These are phyloP conservation scores for Trichonephila clavipes DNA, from an alignment of 1,140 invertebrate species.

Conservation along the genomic window DNA sequence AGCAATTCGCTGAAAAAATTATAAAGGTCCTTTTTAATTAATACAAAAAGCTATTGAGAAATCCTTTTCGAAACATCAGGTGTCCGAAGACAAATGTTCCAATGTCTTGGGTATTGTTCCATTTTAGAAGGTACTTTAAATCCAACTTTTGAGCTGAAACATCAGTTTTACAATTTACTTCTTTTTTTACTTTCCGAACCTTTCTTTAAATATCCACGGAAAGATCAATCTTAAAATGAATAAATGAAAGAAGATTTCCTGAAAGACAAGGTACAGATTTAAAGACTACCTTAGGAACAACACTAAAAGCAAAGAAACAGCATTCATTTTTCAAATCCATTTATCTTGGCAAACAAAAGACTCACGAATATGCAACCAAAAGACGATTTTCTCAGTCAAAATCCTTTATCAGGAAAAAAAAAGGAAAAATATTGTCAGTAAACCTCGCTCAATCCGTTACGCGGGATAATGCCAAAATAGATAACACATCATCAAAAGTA, in stretches of 20 bases:
- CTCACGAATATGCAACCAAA: not conserved
- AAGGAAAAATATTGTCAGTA: not conserved
- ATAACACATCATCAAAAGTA: conserved; percentile 42
- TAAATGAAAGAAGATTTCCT: not conserved
- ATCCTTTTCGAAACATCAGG: too few relatives aligned
- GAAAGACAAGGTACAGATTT: not conserved
- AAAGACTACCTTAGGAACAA: not conserved
- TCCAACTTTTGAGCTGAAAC: too few relatives aligned
- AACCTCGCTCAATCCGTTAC: not conserved
- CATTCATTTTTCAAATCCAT: conserved; percentile 41
- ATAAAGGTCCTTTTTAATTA: too few relatives aligned
- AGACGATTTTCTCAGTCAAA: not conserved
- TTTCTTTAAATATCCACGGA: not conserved
- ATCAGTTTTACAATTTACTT: too few relatives aligned
- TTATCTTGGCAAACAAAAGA: not conserved
- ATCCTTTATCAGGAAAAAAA: not conserved
- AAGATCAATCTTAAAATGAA: not conserved
- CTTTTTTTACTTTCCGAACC: too few relatives aligned
- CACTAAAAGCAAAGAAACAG: not conserved
- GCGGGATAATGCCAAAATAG: not conserved
- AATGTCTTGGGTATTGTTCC: too few relatives aligned
- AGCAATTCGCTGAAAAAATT: too few relatives aligned
- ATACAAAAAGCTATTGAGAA: too few relatives aligned
- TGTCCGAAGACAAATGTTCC: too few relatives aligned
- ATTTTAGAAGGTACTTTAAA: too few relatives aligned